Percentiles rank a stretch among this genome's conserved stretches.
Conservation (phyloP, 2,797 vertebrate genomes). For the Ispidina lecontei region DNA sequence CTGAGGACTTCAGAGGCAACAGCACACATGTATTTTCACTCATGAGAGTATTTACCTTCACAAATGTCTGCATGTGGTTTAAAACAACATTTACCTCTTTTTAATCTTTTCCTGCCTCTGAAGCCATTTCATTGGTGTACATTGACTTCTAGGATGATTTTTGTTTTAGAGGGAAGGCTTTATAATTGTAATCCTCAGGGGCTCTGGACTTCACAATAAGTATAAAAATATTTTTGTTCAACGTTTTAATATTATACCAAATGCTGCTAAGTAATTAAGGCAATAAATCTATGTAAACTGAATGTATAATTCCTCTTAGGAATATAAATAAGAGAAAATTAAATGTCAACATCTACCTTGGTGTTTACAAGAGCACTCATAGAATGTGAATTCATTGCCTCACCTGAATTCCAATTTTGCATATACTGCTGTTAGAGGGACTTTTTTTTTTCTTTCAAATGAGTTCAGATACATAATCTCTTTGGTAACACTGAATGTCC, state of each 20-base stretch:
- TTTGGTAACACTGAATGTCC: not conserved
- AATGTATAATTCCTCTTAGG: not conserved
- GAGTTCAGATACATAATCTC: not conserved
- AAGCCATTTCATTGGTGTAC: not conserved
- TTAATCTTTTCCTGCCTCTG: not conserved
- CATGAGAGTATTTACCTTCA: not conserved
- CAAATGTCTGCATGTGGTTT: not conserved
- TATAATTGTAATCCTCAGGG: not conserved
- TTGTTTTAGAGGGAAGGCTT: not conserved
- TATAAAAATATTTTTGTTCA: not conserved
- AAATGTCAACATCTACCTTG: slow-evolving; percentile 43
- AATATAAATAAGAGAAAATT: slow-evolving; percentile 25
- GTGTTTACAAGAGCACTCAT: not conserved
- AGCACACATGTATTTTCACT: not conserved
- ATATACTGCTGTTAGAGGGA: not conserved
- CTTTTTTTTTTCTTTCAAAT: not conserved
- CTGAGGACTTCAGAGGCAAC: not conserved
- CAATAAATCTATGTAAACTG: slow-evolving; percentile 27
- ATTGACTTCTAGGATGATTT: not conserved
- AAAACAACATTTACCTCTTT: not conserved
- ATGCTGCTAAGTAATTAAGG: slow-evolving; percentile 29
- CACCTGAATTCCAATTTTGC: not conserved
- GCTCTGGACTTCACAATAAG: not conserved
- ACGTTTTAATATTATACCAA: not conserved
- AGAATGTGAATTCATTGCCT: not conserved